Evolutionary conservation across 2,888 invertebrate species (phyloP), one percentile per base, ranked within the genome.

Genomic region (Punctoribates punctum): DNA sequence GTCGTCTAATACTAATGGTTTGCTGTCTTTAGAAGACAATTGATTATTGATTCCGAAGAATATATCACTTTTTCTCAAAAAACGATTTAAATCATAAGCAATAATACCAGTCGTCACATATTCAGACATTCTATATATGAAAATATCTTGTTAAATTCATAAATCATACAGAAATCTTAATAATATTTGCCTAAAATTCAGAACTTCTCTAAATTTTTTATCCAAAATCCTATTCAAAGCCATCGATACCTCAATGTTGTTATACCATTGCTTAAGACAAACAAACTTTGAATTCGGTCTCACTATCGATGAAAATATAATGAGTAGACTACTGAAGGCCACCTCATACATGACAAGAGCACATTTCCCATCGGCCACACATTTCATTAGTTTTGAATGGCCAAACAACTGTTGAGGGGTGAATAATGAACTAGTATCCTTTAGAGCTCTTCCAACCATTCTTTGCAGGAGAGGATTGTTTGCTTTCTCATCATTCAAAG

Each of bases 41-140:
- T 57, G 25, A 25, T 23, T 25, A 25, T 57, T 25, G 6, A n/a
- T 57, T 15, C 6, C 57, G 1, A 57, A 57, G 6, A 6, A 25
- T 23, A 9, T 23, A 25, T 57, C 57, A 11, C 57, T 57, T 57
- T 15, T 11, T 25, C 57, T 57, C 0, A 57, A 25, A 57, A 25
- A 23, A 1, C 1, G 6, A 25, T 57, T 57, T 25, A 57, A 2
- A 25, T 57, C 3, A 8, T 57, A 25, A 25, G 1, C 57, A 57
- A 57, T 57, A 57, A 57, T 57, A 57, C 57, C 57, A 57, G 57
- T 57, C 25, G 57, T 57, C 25, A 57, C 25, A 25, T 57, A 57
- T 57, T 57, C 25, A 25, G 57, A 57, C 25, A 25, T 57, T 25
- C 57, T 57, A 25, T 57, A 25, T 4, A n/a, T 34, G 3, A 5